Evolutionary conservation across 2,113 vertebrate species (phyloP).

Genomic region (Cephalopterus ornatus): DNA sequence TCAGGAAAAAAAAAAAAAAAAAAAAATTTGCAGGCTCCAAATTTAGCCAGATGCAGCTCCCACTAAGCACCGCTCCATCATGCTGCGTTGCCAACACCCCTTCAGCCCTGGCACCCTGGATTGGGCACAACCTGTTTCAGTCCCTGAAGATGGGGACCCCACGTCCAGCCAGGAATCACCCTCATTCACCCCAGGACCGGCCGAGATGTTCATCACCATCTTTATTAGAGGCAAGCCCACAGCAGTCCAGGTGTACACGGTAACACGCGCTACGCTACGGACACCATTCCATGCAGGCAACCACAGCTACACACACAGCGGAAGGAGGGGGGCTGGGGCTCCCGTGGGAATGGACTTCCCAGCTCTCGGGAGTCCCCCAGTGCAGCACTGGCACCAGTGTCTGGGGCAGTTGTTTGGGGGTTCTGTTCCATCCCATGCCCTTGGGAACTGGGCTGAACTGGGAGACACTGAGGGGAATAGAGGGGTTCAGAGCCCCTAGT

Average conservation of each 20-base stretch:
- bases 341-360: neutral
- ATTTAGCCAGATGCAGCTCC: constrained; percentile 12
- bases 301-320: neutral
- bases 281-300: constrained; percentile 46
- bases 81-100: neutral
- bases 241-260: constrained; percentile 8
- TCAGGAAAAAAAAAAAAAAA: neutral
- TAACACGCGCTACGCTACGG: neutral
- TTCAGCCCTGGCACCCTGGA: accelerated
- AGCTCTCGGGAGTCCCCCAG: neutral
- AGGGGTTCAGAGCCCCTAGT: neutral
- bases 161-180: accelerated
- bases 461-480: accelerated
- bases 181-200: neutral
- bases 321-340: neutral
- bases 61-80: neutral
- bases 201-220: neutral
- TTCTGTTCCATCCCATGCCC: neutral
- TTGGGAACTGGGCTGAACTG: neutral
- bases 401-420: neutral
- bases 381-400: neutral
- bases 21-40: neutral
- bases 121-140: accelerated
- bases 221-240: constrained; percentile 70
- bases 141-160: accelerated